Conservation (phyloP, 1,140 invertebrate species). For the Hycleus phaleratus region DNA sequence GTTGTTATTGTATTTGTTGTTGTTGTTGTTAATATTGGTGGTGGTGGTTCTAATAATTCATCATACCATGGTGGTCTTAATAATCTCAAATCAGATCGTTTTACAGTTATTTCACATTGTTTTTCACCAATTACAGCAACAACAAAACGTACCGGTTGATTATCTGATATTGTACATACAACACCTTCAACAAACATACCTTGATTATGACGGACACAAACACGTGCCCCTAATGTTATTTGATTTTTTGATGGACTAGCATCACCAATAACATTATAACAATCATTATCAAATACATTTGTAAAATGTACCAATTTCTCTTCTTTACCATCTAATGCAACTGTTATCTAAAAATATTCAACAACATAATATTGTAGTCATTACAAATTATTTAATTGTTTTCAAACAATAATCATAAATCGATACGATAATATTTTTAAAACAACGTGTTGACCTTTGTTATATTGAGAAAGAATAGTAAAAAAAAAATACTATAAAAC, state of each 20-base stretch:
- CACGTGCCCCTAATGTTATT: slow-evolving; percentile 45
- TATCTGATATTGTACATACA: slow-evolving; percentile 60
- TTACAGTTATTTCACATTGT: slow-evolving; percentile 49
- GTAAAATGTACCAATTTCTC: slow-evolving; percentile 52
- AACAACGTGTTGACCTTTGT: too few species aligned
- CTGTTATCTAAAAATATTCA: slow-evolving; percentile 50
- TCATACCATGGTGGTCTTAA: slow-evolving; percentile 91
- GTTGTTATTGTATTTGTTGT: neutral
- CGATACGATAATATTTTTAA: neutral
- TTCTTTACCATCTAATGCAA: slow-evolving; percentile 64
- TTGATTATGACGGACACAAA: slow-evolving; percentile 47
- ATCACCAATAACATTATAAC: slow-evolving; percentile 86
- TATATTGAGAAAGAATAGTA: too few species aligned
- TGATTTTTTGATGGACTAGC: slow-evolving; percentile 79
- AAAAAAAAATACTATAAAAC: neutral
- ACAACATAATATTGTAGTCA: neutral
- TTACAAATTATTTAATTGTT: too few species aligned
- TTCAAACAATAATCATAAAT: neutral
- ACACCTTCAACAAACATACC: slow-evolving; percentile 77
- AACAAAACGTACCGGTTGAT: slow-evolving; percentile 64
- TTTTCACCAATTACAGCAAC: slow-evolving; percentile 57
- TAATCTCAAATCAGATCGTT: slow-evolving; percentile 81
- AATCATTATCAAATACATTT: slow-evolving; percentile 67
- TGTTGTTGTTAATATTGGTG: neutral
- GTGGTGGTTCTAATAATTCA: slow-evolving; percentile 59